Base-by-base conservation (phyloP, 35 echinoderm and acorn worm species). In the Holothuria glaberrima region DNA sequence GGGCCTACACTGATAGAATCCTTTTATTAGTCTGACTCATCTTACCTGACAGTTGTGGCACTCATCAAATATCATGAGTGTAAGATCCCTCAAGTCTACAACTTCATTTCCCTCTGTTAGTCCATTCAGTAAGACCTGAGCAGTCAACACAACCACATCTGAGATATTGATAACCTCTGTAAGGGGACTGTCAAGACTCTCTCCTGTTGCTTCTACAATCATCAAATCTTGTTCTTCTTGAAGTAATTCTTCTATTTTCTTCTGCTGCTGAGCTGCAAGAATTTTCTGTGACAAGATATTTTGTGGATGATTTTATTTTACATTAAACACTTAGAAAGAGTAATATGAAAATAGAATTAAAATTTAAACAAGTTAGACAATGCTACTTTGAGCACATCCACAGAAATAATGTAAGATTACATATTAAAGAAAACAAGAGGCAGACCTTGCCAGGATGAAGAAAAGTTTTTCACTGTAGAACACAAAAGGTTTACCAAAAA, bases 101-200 rank as follows among this genome's bases (percentile, higher is more conserved):
- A 52, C 9, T 10, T 87, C 65, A 26, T 46, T 52, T 22, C 61
- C 61, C 30, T 87, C 44, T 30, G 35, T 34, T 33, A 87, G n/a
- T 87, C 85, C 85, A 71, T 87, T 87, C 61, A 87, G 62, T 1
- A 87, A 62, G 66, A 87, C 85, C n/a, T 87, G 85, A 67, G 85
- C 85, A 26, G 85, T 87, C 62, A 87, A 14, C 12, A 87, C 85
- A 60, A 87, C 3, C 18, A 87, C 31, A 34, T 87, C 66, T n/a
- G 85, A 36, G 18, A 46, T 36, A 30, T 67, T 48, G 0, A 65
- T 24, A 32, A 87, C 70, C 17, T 52, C 38, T 18, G 21, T 30
- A 16, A 87, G 30, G 3, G 85, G 85, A 25, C 38, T 27, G 66
- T 63, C 62, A 2, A 87, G 60, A 12, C 66, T 87, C 33, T 87